Conservation (phyloP, 2,113 vertebrate species). For the Nymphicus hollandicus region DNA sequence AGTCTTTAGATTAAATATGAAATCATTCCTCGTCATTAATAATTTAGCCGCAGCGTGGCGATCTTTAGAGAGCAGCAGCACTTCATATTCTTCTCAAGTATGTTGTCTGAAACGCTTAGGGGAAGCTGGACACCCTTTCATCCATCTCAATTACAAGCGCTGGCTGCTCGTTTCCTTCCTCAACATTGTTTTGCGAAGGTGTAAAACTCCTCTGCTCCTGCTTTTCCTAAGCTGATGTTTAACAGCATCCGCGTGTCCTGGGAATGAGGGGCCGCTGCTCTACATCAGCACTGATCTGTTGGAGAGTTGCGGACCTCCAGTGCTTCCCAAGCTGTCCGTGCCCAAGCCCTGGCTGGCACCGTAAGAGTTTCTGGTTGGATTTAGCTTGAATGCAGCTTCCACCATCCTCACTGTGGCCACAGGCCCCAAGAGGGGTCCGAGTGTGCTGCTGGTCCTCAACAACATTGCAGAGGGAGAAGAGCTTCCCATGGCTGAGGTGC, state of each 20-base stretch:
- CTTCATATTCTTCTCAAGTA: slow-evolving; percentile 44
- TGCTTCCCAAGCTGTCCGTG: rapidly evolving
- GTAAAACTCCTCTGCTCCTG: neutral
- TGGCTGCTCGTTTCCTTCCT: neutral
- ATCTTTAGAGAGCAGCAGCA: slow-evolving; percentile 51
- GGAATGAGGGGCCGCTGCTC: rapidly evolving
- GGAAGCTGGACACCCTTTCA: slow-evolving; percentile 26
- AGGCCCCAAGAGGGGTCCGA: neutral
- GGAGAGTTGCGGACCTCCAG: rapidly evolving
- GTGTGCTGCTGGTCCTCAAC: rapidly evolving
- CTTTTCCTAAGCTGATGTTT: rapidly evolving
- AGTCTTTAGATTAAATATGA: slow-evolving; percentile 75
- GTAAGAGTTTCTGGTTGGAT: rapidly evolving
- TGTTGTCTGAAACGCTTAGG: neutral
- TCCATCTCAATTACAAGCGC: slow-evolving; percentile 44
- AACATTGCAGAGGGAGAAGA: rapidly evolving
- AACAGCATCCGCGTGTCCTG: rapidly evolving
- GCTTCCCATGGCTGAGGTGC: rapidly evolving
- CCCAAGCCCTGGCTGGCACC: neutral
- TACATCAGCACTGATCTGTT: rapidly evolving
- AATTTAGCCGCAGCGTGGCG: slow-evolving; percentile 60
- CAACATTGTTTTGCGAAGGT: neutral
- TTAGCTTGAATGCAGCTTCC: rapidly evolving
- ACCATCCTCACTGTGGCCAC: rapidly evolving
- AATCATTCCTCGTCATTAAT: slow-evolving; percentile 71